Evolutionary conservation across 2,888 invertebrate genomes (phyloP).

Genomic region (Xylota segnis): DNA sequence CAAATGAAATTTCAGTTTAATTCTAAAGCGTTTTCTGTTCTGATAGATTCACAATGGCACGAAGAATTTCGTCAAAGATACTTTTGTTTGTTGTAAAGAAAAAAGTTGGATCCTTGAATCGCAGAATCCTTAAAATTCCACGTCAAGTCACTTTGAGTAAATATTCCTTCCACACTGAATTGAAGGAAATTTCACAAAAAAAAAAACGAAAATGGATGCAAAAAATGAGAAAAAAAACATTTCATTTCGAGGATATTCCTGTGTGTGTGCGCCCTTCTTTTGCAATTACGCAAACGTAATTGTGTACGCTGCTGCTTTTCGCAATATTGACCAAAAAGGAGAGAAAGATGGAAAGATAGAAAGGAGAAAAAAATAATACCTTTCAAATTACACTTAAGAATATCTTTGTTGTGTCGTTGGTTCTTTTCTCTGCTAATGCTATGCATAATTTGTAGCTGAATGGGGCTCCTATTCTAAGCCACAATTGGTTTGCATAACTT

Average conservation of each 20-base stretch:
- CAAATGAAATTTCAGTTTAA: slow-evolving; percentile 15
- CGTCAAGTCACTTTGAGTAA: slow-evolving; percentile 41
- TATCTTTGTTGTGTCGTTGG: slow-evolving; percentile 9
- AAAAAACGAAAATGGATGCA: not conserved
- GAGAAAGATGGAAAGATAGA: too few relatives aligned
- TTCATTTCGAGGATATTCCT: slow-evolving; percentile 32
- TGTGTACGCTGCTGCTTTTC: slow-evolving; percentile 30
- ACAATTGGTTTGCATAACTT: slow-evolving; percentile 50
- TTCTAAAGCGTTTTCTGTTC: slow-evolving; percentile 24
- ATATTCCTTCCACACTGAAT: not conserved
- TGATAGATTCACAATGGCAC: slow-evolving; percentile 22
- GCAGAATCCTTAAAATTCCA: slow-evolving; percentile 13
- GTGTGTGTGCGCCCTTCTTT: not conserved
- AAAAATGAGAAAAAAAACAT: slow-evolving; percentile 19
- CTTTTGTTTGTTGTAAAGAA: not conserved
- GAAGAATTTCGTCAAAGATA: slow-evolving; percentile 5
- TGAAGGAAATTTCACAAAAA: not conserved
- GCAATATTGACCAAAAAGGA: slow-evolving; percentile 44
- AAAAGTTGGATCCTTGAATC: slow-evolving; percentile 2
- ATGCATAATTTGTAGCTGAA: slow-evolving; percentile 64
- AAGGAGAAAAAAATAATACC: slow-evolving; percentile 40
- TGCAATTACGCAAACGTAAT: slow-evolving; percentile 46
- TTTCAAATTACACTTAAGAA: slow-evolving; percentile 55
- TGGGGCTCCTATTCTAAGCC: slow-evolving; percentile 43
- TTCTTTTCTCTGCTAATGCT: slow-evolving; percentile 24